Percentiles rank a stretch among this genome's conserved stretches.
Conservation (phyloP, 2,888 invertebrate species). For the Hofmannophila pseudospretella region DNA sequence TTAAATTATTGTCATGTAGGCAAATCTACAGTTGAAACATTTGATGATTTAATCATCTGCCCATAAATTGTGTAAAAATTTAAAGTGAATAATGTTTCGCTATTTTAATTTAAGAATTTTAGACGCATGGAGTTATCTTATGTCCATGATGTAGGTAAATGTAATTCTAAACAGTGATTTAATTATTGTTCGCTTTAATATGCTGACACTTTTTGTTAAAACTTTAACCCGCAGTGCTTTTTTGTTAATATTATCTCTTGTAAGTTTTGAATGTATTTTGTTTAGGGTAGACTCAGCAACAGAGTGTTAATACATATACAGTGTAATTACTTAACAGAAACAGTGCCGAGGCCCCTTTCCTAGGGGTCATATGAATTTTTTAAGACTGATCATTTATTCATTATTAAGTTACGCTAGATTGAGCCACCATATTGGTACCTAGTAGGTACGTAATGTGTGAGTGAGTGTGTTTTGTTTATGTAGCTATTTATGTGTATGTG, state of each 20-base stretch:
- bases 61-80: conserved; percentile 11
- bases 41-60: conserved; percentile 45
- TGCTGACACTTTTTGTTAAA: conserved; percentile 56
- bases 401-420: conserved; percentile 71
- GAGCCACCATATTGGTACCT: conserved; percentile 54
- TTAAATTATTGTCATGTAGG: conserved; percentile 33
- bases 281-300: conserved; percentile 70
- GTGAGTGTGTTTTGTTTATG: conserved; percentile 50
- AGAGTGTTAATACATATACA: conserved; percentile 52
- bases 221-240: conserved; percentile 62
- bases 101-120: conserved; percentile 25
- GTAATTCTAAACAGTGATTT: conserved; percentile 40
- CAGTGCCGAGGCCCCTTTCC: conserved; percentile 41
- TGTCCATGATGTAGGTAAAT: conserved; percentile 38
- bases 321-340: conserved; percentile 39
- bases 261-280: conserved; percentile 56
- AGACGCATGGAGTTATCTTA: conserved; percentile 31
- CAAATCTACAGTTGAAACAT: conserved; percentile 27
- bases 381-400: conserved; percentile 76
- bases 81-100: conserved; percentile 23
- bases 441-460: conserved; percentile 40
- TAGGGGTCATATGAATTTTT: conserved; percentile 52
- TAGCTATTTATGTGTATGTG: conserved; percentile 56
- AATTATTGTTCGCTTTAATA: conserved; percentile 52
- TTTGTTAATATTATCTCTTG: conserved; percentile 55